A percentile compares a stretch with the other conserved stretches of the same genome.
Conservation (phyloP, 2,888 invertebrate genomes). For the Ditylenchus weischeri region DNA sequence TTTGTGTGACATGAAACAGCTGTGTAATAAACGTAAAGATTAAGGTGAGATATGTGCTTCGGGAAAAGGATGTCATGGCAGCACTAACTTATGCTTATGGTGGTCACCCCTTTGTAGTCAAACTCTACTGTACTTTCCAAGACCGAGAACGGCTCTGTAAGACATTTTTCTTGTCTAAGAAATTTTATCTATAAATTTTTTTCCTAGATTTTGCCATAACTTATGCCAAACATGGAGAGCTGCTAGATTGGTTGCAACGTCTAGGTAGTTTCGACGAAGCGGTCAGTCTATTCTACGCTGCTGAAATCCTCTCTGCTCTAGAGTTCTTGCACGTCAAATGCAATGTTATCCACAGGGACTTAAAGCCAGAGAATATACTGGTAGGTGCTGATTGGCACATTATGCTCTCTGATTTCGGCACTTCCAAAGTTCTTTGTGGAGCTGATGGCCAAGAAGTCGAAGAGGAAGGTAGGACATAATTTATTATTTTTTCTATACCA, state of each 20-base stretch:
- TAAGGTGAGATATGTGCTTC: constrained; percentile 76
- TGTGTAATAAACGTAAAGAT: neutral
- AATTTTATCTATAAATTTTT: too few species aligned
- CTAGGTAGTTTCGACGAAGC: constrained; percentile 83
- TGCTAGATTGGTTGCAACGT: constrained; percentile 84
- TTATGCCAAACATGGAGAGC: constrained; percentile 89
- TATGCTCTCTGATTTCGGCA: constrained; percentile 93
- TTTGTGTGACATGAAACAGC: too few species aligned
- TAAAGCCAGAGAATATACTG: constrained; percentile 96
- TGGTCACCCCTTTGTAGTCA: constrained; percentile 79
- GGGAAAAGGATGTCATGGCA: constrained; percentile 90
- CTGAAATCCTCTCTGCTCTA: constrained; percentile 75
- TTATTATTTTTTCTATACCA: neutral
- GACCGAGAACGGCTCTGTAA: constrained; percentile 79
- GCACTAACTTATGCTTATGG: constrained; percentile 70
- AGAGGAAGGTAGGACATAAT: constrained; percentile 8
- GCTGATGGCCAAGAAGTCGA: constrained; percentile 28
- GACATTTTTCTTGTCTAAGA: constrained; percentile 12
- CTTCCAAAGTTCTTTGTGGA: constrained; percentile 67
- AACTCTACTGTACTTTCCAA: constrained; percentile 93
- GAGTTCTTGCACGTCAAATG: constrained; percentile 44
- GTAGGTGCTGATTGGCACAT: constrained; percentile 93
- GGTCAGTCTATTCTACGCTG: constrained; percentile 86
- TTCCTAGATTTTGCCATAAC: constrained; percentile 80
- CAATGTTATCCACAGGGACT: constrained; percentile 66